Base-by-base conservation (phyloP, 1,140 invertebrate species). In the Psix sp. region DNA sequence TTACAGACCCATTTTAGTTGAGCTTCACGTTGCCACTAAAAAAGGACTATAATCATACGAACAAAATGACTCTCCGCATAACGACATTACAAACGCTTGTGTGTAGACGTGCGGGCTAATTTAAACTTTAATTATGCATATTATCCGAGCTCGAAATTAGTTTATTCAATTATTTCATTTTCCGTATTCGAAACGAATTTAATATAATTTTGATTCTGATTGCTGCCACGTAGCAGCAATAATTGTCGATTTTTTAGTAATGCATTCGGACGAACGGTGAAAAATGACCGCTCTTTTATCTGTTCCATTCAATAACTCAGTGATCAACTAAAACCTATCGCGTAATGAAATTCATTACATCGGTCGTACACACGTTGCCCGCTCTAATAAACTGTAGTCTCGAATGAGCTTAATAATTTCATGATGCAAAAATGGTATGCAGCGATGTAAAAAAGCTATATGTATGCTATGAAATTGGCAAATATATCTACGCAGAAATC, bases 151-250 rank as follows among this genome's bases (percentile, higher is more conserved):
- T n/a, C n/a, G n/a, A 40, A 48, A 60, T 48, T 42, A 35, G 31
- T 60, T 60, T 21, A 40, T 13, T 31, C 45, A 24, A 15, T 39
- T 15, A 43, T 35, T 21, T 49, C 45, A 11, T 26, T 51, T 17
- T 18, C 17, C 14, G 21, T 26, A 7, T 3, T 16, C 29, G 15
- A 3, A 33, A 31, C 21, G 29, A 24, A 62, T 62, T 62, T 20
- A 62, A 42, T 42, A 63, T 63, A 43, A 62, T 62, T 51, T 14
- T 10, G 10, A 38, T 48, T 26, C 49, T 16, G 24, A 46, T 43
- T 14, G 33, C 43, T 36, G 16, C 20, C 33, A 9, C 9, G 17
- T 26, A 17, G 18, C 18, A 11, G 14, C 9, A 9, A 20, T 59
- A 43, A 40, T 2, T 18, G 9, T 29, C 11, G 11, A 52, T 51